Conservation (phyloP, 1,140 invertebrate genomes). For the Trichonephila inaurata region DNA sequence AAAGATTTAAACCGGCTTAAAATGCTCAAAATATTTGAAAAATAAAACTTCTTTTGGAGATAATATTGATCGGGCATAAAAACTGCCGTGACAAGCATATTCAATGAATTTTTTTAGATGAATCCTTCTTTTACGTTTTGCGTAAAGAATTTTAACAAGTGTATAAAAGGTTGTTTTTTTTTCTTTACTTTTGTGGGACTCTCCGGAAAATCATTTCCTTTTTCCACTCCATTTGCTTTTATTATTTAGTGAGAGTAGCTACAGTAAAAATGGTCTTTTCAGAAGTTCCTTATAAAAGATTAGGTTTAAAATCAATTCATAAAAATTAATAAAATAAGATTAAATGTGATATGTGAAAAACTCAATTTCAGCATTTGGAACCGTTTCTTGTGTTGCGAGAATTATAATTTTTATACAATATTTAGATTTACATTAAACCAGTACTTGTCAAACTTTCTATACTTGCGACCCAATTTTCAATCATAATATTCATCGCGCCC, state of each 20-base stretch:
- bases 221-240: not conserved
- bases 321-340: too few species aligned
- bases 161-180: not conserved
- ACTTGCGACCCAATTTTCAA: too few species aligned
- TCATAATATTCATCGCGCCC: too few species aligned
- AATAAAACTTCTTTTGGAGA: constrained; percentile 6
- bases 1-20: not conserved
- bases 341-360: too few species aligned
- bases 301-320: too few species aligned
- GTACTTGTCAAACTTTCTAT: too few species aligned
- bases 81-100: constrained; percentile 12
- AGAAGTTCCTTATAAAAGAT: too few species aligned
- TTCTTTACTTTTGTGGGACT: not conserved
- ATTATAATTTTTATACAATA: too few species aligned
- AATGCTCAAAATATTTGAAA: constrained; percentile 24
- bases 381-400: too few species aligned
- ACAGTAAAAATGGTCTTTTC: too few species aligned
- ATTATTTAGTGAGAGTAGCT: not conserved
- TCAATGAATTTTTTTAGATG: constrained; percentile 13
- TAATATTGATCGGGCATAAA: constrained; percentile 30
- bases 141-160: constrained; percentile 28
- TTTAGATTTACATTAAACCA: too few species aligned
- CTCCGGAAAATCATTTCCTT: not conserved
- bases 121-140: not conserved
- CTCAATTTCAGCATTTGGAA: too few species aligned